These are phyloP conservation scores for Arothron firmamentum DNA, from an alignment of 2,113 vertebrate species.

Conservation along the genomic window DNA sequence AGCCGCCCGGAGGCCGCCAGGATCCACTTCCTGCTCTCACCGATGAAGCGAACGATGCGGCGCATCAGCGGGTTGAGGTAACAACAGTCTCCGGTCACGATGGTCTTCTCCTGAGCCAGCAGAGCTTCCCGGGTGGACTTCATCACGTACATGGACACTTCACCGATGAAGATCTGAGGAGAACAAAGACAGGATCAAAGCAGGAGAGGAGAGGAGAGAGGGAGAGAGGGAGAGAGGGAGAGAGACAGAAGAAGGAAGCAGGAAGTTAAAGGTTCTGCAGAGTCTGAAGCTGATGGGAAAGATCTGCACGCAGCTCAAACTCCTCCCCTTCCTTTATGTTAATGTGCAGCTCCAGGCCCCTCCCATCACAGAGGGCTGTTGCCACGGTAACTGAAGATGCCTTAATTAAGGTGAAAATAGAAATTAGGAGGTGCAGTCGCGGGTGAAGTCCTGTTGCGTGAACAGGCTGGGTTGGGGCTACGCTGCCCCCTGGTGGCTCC, in stretches of 20 bases:
- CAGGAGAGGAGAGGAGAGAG: not conserved
- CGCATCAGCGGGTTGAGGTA: conserved; percentile 95
- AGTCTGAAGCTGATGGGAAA: too few relatives aligned
- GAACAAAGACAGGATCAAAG: not conserved
- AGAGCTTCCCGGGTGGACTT: conserved; percentile 91
- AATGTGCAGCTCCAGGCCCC: too few relatives aligned
- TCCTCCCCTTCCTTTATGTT: too few relatives aligned
- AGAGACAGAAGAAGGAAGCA: not conserved
- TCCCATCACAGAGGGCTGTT: too few relatives aligned
- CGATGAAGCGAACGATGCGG: conserved; percentile 92
- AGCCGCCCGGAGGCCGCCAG: too few relatives aligned
- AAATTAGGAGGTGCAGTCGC: conserved; percentile 1
- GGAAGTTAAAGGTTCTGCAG: too few relatives aligned
- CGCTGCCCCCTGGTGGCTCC: conserved; percentile 53
- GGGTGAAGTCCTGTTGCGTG: conserved; percentile 6
- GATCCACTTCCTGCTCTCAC: conserved; percentile 66
- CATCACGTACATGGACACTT: conserved; percentile 97
- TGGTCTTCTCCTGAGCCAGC: conserved; percentile 93
- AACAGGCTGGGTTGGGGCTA: not conserved
- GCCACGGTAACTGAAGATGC: too few relatives aligned
- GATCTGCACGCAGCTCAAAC: not conserved
- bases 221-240: not conserved
- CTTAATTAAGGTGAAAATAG: conserved; percentile 1
- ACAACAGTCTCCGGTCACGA: conserved; percentile 97
- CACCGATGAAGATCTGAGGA: conserved; percentile 91